Evolutionary conservation across 2,113 vertebrate species (phyloP), one percentile per base, ranked within the genome.

Genomic region (Menura novaehollandiae): DNA sequence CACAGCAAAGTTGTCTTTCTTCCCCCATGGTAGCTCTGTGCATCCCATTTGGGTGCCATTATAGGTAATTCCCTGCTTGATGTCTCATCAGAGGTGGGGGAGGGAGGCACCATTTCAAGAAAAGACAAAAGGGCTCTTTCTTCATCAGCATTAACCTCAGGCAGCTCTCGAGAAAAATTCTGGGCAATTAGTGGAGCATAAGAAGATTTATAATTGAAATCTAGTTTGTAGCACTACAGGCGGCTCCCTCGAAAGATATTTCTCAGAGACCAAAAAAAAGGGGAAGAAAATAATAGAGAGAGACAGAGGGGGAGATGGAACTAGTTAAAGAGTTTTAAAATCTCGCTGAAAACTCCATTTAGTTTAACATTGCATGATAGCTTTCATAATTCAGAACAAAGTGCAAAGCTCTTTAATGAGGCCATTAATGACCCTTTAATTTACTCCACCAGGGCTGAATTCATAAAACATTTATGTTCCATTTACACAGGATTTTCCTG

Each of bases 351-450:
- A 95, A 93, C 79, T 93, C 94, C 93, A 69, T 94, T 92, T 91
- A 77, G 75, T 95, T 97, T 94, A 91, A 83, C 88, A 88, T 63
- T 83, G 85, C 69, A 85, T 72, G 71, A 67, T 92, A 95, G 80
- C 97, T 97, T 97, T 94, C 97, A 97, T 96, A 96, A 98, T 96
- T 97, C 96, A 97, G 93, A 95, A 97, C 88, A 85, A 97, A 97
- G 95, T 93, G 96, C 94, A 86, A 84, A 73, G 88, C 92, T 97
- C 96, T 97, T 97, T 98, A 97, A 98, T 95, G 95, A 98, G 95
- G 71, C 93, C 93, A 97, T 96, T 97, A 98, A 97, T 97, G 97
- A 97, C 96, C 77, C 97, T 98, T 97, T 97, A 96, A 96, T 98
- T 98, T 98, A 97, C 96, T 97, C 96, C 87, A 92, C 95, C 92